A percentile compares a stretch with the other conserved stretches of the same genome.
Conservation (phyloP, 2,888 invertebrate genomes). For the Marasmarcha lunaedactyla region DNA sequence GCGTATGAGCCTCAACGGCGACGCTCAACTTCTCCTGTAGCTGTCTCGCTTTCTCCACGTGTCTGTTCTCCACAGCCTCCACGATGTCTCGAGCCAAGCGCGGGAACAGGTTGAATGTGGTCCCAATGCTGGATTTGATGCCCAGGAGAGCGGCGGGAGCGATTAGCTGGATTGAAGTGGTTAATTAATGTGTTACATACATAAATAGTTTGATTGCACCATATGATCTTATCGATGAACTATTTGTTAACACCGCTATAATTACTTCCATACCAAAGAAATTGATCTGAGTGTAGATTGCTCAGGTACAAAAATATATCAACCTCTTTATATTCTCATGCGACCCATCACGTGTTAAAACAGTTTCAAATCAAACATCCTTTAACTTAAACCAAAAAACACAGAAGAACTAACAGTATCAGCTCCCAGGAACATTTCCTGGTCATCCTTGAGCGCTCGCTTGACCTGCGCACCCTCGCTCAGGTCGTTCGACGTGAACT, state of each 20-base stretch:
- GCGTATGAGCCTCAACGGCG: constrained; percentile 59
- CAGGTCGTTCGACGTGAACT: constrained; percentile 81
- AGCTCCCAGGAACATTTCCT: constrained; percentile 74
- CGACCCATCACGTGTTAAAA: too few relatives aligned
- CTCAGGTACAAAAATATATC: too few relatives aligned
- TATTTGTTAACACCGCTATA: too few relatives aligned
- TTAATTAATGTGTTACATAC: too few relatives aligned
- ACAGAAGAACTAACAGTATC: constrained; percentile 71
- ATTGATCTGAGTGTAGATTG: too few relatives aligned
- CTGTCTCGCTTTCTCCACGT: constrained; percentile 51
- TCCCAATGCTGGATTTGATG: constrained; percentile 79
- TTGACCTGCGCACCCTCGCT: constrained; percentile 75
- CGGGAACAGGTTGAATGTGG: constrained; percentile 76
- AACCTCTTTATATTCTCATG: too few relatives aligned
- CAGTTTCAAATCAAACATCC: too few relatives aligned
- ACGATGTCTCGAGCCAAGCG: constrained; percentile 68
- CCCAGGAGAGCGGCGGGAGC: constrained; percentile 76
- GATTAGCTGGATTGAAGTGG: constrained; percentile 68
- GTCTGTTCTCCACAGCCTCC: constrained; percentile 54
- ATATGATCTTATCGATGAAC: too few relatives aligned
- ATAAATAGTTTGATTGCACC: too few relatives aligned
- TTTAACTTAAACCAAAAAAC: too few relatives aligned
- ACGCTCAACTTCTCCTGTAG: constrained; percentile 66
- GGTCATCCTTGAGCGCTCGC: constrained; percentile 55
- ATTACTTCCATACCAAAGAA: too few relatives aligned